Evolutionary conservation across 2,797 vertebrate species (phyloP), one percentile per base, ranked within the genome.

Genomic region (Dendrocincla fuliginosa): DNA sequence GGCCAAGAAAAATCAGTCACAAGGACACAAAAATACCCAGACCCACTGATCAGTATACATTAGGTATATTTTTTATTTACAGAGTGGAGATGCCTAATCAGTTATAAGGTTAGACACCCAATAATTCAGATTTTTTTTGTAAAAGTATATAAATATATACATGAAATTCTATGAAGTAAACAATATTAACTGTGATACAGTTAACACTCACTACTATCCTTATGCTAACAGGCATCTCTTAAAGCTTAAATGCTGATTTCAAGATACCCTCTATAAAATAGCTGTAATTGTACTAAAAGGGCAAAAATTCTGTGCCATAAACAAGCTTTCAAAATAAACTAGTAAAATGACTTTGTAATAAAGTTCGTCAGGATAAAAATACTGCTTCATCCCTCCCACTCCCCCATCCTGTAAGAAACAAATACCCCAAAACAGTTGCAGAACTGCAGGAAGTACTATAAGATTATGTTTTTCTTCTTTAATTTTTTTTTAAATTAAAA

Each of bases 61-160:
- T 87, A 91, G 71, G 92, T 97, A 87, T 95, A 84, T 77, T 96
- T 98, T 95, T 98, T 98, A 98, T 98, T 98, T 98, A 98, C 98
- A 98, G 70, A 90, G 85, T 92, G 81, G 86, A 84, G 92, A 96
- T 91, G 89, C 75, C 95, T 93, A 84, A 96, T 96, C 76, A 96
- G 39, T 97, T 96, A 97, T 77, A 98, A 96, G 93, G 56, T 94
- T 79, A 96, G 96, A 93, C 97, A 97, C 68, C 92, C 32, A 86
- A 94, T 96, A 97, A 96, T 93, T 96, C 92, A 86, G 46, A 76
- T 93, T 89, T 93, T 28, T 82, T 95, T 92, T 93, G 97, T 97
- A 97, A 95, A 98, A 98, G 97, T 96, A 98, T 98, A 97, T 98
- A 98, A 98, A 98, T 98, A 98, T 97, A 95, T 98, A 98, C 97